A percentile compares a stretch with the other conserved stretches of the same genome.
Conservation (phyloP, 64 coral and sea anemone genomes). For the Porites lutea region DNA sequence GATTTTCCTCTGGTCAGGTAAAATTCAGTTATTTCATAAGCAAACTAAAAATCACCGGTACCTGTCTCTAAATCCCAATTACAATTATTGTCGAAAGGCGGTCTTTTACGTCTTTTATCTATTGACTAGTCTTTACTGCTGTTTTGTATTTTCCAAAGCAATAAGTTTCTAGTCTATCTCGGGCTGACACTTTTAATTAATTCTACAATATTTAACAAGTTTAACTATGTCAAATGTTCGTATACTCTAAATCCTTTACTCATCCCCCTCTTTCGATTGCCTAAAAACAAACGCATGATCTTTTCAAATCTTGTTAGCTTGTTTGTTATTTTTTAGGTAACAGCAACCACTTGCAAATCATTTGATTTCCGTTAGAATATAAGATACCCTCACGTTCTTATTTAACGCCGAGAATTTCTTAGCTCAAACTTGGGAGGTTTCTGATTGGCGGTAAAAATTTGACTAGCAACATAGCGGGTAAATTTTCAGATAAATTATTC, state of each 20-base stretch:
- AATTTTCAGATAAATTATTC: conserved; percentile 35
- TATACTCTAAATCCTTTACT: too few relatives aligned
- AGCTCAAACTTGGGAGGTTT: neutral
- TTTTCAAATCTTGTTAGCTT: too few relatives aligned
- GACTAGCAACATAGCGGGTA: conserved; percentile 38
- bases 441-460: neutral
- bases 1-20: neutral
- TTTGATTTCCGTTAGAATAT: too few relatives aligned
- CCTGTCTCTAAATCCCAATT: neutral
- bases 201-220: too few relatives aligned
- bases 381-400: neutral
- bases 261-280: too few relatives aligned
- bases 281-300: too few relatives aligned
- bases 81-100: neutral
- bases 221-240: too few relatives aligned
- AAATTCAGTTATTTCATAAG: neutral
- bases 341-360: too few relatives aligned
- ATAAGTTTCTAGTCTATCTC: too few relatives aligned
- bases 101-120: neutral
- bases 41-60: neutral
- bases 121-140: neutral
- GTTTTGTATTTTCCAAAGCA: too few relatives aligned
- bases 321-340: too few relatives aligned
- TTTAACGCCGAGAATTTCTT: conserved; percentile 7
- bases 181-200: too few relatives aligned